These are phyloP conservation scores for Eciton burchellii DNA, from an alignment of 1,140 invertebrate genomes.

Conservation along the genomic window DNA sequence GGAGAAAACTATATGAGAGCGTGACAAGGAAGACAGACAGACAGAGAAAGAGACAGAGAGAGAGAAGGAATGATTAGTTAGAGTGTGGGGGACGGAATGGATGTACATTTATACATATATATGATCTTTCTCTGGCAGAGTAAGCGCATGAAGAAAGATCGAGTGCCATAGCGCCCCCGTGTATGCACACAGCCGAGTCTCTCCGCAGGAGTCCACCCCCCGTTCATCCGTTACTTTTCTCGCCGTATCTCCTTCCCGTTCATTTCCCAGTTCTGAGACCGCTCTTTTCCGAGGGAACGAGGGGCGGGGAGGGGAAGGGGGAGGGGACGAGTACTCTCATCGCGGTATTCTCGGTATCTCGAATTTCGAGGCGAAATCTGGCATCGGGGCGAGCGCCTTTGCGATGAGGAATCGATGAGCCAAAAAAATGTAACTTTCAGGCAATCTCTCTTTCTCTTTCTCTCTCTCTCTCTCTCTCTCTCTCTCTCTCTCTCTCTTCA, in stretches of 20 bases:
- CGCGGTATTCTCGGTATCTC: conserved; percentile 4
- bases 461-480: no score
- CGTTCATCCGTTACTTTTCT: conserved; percentile 24
- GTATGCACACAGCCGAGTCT: conserved; percentile 47
- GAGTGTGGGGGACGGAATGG: conserved; percentile 24
- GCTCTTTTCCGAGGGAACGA: not conserved
- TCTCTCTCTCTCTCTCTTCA: no score
- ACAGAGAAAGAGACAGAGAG: not conserved
- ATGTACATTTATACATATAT: conserved; percentile 51
- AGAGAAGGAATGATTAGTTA: no score
- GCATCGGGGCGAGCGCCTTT: conserved; percentile 37
- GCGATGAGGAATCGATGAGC: not conserved
- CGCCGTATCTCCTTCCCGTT: conserved; percentile 66
- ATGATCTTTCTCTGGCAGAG: conserved; percentile 47
- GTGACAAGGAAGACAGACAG: conserved; percentile 29
- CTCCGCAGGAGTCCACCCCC: conserved; percentile 58
- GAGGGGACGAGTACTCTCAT: conserved; percentile 7
- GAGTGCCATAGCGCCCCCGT: conserved; percentile 52
- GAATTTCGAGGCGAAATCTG: conserved; percentile 15
- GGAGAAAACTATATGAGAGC: conserved; percentile 8
- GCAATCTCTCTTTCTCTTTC: no score
- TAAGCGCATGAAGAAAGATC: conserved; percentile 55
- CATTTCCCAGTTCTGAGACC: conserved; percentile 40
- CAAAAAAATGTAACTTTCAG: not conserved
- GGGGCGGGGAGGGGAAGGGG: no score